A percentile compares a stretch with the other conserved stretches of the same genome.
Conservation (phyloP, 2,113 vertebrate species). For the Oxyura jamaicensis region DNA sequence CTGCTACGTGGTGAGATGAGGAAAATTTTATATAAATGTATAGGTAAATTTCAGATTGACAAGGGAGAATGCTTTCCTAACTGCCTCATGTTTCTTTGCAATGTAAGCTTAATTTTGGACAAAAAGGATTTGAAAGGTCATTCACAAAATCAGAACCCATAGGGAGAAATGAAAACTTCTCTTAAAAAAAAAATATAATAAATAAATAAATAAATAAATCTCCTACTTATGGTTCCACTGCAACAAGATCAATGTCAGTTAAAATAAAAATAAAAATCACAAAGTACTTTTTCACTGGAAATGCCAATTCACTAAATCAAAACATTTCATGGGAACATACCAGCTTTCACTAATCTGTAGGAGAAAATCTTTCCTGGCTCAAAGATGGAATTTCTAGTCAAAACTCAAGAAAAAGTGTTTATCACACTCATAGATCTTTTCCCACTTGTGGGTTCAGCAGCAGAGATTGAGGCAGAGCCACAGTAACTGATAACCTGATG, state of each 20-base stretch:
- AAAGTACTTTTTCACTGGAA: not conserved
- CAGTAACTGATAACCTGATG: not conserved
- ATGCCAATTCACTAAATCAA: not conserved
- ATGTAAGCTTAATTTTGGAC: not conserved
- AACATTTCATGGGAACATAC: not conserved
- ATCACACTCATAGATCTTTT: not conserved
- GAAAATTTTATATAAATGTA: not conserved
- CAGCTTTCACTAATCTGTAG: not conserved
- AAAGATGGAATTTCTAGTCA: not conserved
- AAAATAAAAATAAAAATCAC: not conserved
- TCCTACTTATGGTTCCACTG: not conserved
- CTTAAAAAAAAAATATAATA: not conserved
- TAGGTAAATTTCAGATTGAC: constrained; percentile 25
- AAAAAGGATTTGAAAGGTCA: constrained; percentile 2
- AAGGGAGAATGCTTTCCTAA: not conserved
- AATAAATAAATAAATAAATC: not conserved
- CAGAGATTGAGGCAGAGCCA: not conserved
- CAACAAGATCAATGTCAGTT: not conserved
- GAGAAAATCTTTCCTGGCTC: not conserved
- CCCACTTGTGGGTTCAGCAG: not conserved
- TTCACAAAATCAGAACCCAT: not conserved
- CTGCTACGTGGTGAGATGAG: not conserved
- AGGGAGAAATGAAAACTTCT: not conserved
- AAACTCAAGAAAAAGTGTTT: not conserved
- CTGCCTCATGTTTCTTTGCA: not conserved